phyloP scores from a whole-genome alignment of 1,140 invertebrate species.

The Orchesella cincta region DNA sequence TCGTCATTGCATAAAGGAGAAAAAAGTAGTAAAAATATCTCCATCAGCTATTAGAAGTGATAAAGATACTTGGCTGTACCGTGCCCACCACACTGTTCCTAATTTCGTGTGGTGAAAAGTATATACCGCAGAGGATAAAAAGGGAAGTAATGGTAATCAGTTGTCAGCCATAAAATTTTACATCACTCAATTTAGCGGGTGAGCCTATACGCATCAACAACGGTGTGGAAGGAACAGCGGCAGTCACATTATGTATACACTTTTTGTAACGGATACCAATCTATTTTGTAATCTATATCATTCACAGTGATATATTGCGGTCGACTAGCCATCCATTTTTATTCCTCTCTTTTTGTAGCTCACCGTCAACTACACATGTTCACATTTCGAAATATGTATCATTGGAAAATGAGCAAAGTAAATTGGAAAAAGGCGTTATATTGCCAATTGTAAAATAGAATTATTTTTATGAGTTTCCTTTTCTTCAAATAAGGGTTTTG shows the following conservation, averaged over 20 bases:
- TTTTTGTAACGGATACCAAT: background rate
- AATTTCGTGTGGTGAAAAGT: background rate
- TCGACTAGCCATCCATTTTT: no score
- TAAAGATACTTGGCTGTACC: background rate
- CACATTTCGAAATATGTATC: no score
- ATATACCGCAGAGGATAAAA: slow-evolving; percentile 21
- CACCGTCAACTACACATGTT: no score
- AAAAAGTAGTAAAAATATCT: background rate
- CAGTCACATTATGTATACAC: no score
- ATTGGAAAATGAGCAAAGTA: no score
- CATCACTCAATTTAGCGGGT: slow-evolving; percentile 22
- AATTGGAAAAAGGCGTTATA: no score
- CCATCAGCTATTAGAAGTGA: background rate
- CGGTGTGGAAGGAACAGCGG: no score
- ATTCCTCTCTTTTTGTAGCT: no score
- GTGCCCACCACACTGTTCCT: background rate
- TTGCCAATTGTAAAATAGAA: no score
- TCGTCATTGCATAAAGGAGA: background rate
- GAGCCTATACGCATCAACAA: no score
- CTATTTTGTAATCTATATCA: background rate
- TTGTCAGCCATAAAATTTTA: slow-evolving; percentile 29
- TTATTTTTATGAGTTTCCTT: no score
- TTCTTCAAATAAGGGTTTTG: no score
- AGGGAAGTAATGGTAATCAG: slow-evolving; percentile 25
- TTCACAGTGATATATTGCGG: background rate